Base-by-base conservation (phyloP, 2,113 vertebrate species). In the Rhegmatorhina hoffmannsi region DNA sequence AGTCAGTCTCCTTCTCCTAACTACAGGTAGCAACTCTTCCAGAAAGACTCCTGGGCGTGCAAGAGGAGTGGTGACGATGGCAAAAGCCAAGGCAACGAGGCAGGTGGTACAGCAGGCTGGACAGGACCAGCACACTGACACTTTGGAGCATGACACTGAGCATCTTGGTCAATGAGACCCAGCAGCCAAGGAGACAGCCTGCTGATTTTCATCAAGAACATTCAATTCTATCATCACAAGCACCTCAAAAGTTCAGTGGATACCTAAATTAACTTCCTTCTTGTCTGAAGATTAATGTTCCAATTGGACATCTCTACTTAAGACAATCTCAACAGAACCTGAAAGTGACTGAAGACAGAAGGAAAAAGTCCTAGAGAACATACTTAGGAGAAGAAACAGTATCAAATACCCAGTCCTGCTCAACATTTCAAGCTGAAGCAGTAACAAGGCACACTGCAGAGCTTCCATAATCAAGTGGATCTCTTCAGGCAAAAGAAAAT, bases 41-140 rank as follows among this genome's bases (percentile, higher is more conserved):
- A 49, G 44, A 72, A 58, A 74, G 52, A 52, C 4, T 82, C 17
- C 16, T 58, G 36, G 18, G 43, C 10, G 25, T 2, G 16, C n/a
- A n/a, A 68, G n/a, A 20, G 38, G 36, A 73, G 17, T 49, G 13
- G 5, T 5, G 26, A 90, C 56, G 34, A 25, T 31, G 7, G 26
- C 14, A 59, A 67, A 68, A 64, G 53, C 44, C n/a, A 59, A n/a
- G 44, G 33, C 33, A 43, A 20, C 11, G 7, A 2, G 9, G 40
- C 40, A 62, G 0, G 5, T 9, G 62, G 72, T 55, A 66, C 34
- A 84, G 46, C 11, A 44, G 73, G 46, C 43, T 17, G 4, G 76
- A 49, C 0, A 1, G 44, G 58, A 64, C 5, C 34, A 63, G 29
- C 2, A 43, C 17, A 40, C 0, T 40, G 46, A 10, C 11, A 23